Evolutionary conservation across 2,797 vertebrate species (phyloP).

Genomic region (Morus bassanus): DNA sequence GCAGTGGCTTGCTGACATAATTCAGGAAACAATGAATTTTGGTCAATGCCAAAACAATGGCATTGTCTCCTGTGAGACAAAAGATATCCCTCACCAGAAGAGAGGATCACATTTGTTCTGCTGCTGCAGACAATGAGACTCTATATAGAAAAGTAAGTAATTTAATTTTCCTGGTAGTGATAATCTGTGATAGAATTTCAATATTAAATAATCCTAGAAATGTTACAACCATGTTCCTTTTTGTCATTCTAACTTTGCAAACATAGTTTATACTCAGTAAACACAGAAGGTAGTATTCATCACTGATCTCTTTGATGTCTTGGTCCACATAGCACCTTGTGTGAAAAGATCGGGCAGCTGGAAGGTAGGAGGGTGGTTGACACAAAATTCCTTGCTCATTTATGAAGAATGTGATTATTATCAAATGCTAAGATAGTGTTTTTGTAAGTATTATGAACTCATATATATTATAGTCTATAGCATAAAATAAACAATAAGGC

Average conservation of each 20-base stretch:
- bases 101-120: background rate
- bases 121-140: constrained; percentile 18
- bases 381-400: background rate
- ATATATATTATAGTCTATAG: background rate
- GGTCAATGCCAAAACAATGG: background rate
- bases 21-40: background rate
- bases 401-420: background rate
- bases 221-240: background rate
- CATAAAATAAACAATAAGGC: background rate
- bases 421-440: background rate
- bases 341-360: background rate
- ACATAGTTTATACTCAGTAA: background rate
- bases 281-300: background rate
- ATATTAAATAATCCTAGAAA: background rate
- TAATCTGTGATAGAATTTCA: constrained; percentile 12
- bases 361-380: background rate
- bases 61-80: background rate
- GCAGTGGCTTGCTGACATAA: background rate
- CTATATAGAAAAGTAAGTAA: background rate
- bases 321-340: background rate
- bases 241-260: background rate
- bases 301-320: background rate
- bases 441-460: background rate
- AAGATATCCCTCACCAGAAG: background rate
- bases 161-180: background rate